Base-by-base conservation (phyloP, 2,888 invertebrate species). In the Podotricha telesiphe region DNA sequence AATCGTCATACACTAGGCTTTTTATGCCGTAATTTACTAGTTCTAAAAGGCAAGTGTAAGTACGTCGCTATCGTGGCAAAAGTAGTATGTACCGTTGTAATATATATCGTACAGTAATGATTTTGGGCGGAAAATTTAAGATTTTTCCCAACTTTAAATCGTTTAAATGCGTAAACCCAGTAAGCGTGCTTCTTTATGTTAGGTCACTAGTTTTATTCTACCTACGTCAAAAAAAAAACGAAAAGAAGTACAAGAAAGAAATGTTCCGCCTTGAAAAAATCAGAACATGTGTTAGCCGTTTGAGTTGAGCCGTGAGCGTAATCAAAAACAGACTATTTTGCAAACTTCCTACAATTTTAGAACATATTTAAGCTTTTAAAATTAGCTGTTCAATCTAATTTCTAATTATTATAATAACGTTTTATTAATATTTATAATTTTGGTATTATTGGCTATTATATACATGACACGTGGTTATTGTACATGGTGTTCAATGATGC, bases 291-390 rank as follows among this genome's bases (percentile, higher is more conserved):
- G 59, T 59, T 59, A 4, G 40, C 20, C 22, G 42, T 45, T 28
- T 59, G 59, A 45, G 40, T n/a, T 59, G 59, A 45, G 40, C 28
- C 28, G 28, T 28, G 28, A 28, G 6, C 59, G 42, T 59, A 59
- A 59, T 59, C 59, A 45, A 45, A 59, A 59, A 59, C 59, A 45
- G 45, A 59, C 6, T 59, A 45, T 45, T 59, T 59, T 45, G 59
- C 59, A n/a, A 59, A 45, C 42, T 42, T n/a, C 59, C 42, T 22
- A 17, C 59, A 28, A 20, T 45, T 22, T 42, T 17, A n/a, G 11
- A 45, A 5, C 45, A 45, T 45, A 22, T 59, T 58, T 22, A 22
- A 20, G 1, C n/a, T 10, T 42, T 4, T 59, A n/a, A 22, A 45
- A 6, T 42, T 42, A 42, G 40, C 42, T 3, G n/a, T 20, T 20